Base-by-base conservation (phyloP, 1,140 invertebrate genomes). In the Pantala flavescens region DNA sequence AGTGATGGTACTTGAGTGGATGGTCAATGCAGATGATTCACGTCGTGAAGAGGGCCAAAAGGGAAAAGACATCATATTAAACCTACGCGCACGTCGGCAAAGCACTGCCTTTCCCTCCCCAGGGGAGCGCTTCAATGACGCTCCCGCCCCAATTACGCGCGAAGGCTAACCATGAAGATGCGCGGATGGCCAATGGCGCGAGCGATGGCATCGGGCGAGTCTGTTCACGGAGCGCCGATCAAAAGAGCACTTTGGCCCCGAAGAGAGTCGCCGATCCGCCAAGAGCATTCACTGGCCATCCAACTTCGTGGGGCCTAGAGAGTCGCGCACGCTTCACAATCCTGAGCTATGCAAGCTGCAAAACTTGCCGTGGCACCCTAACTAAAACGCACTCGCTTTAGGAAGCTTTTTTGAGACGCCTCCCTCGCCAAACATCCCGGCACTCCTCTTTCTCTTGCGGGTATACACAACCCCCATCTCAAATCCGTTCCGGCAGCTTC, bases 111-210 rank as follows among this genome's bases (percentile, higher is more conserved):
- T 16, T 63, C 49, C 49, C 49, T 63, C 5, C 49, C 49, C 49
- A 7, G n/a, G 49, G 12, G 49, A 63, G 49, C 49, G 49, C 49
- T 7, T 12, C 12, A 16, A n/a, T 23, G 24, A 28, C 42, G 71
- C 71, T 49, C 76, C 73, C 76, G 72, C 74, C 72, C 74, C 71
- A 72, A 49, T 43, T 63, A 74, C 72, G 73, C 74, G 74, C 77
- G 73, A 73, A 71, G 74, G 76, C 75, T 75, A 76, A 75, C 75
- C 77, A 76, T 55, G 70, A 21, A 63, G 14, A 63, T 63, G 49
- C 49, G 49, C 49, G n/a, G 49, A 63, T 63, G 49, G 49, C 49
- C n/a, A 3, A 14, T 21, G n/a, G n/a, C n/a, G 49, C 49, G n/a
- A 63, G 49, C 49, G 49, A 63, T 63, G 49, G 49, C 49, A 63